Conservation (phyloP, 2,113 vertebrate species). For the Elanoides forficatus region DNA sequence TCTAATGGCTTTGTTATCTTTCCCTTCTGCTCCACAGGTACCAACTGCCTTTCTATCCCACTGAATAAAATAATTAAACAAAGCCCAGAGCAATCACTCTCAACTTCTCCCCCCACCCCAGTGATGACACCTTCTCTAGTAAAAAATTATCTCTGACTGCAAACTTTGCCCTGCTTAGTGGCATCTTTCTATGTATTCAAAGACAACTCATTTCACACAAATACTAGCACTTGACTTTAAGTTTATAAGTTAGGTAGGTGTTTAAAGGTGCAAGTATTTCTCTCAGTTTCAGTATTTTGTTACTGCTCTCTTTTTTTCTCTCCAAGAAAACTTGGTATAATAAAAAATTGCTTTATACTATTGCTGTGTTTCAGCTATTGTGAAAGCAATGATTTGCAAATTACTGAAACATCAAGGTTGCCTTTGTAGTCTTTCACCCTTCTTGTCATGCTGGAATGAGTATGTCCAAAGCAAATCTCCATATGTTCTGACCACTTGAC, state of each 20-base stretch:
- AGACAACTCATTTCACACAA: not conserved
- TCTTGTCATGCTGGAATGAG: not conserved
- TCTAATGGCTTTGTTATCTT: not conserved
- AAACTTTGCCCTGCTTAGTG: not conserved
- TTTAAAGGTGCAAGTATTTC: not conserved
- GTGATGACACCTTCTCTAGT: not conserved
- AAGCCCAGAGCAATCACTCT: not conserved
- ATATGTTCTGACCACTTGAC: not conserved
- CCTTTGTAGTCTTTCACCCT: not conserved
- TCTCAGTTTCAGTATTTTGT: not conserved
- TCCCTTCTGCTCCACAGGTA: not conserved
- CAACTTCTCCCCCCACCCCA: not conserved
- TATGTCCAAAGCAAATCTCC: not conserved
- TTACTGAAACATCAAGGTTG: not conserved
- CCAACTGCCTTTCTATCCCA: not conserved
- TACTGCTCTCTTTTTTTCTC: not conserved
- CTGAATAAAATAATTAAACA: not conserved
- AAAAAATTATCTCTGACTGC: not conserved
- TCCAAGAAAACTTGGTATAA: not conserved
- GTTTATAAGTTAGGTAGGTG: not conserved
- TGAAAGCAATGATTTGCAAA: not conserved
- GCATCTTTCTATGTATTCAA: not conserved
- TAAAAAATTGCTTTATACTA: not conserved
- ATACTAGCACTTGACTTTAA: not conserved
- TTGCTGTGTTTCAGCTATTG: not conserved